A percentile compares a stretch with the other conserved stretches of the same genome.
Evolutionary conservation across 2,113 vertebrate species (phyloP).

Genomic region (Typhlomys cinereus): DNA sequence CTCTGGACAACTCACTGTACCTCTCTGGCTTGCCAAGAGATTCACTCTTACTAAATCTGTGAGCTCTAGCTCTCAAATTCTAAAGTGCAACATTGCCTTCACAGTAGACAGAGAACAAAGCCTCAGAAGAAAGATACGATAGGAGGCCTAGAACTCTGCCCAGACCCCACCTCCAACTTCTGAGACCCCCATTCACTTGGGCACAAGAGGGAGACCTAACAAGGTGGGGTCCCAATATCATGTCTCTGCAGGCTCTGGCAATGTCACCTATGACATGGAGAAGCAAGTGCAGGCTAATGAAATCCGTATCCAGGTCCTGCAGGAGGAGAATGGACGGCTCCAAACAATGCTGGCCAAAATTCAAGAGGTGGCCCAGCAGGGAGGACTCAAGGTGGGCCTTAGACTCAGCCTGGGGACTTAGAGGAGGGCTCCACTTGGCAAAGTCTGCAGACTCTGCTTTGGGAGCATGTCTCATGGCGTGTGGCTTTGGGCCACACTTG

Average conservation of each 20-base stretch:
- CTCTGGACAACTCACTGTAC: neutral
- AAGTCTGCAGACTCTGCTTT: neutral
- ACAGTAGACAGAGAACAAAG: neutral
- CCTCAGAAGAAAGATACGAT: neutral
- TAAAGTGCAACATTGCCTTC: neutral
- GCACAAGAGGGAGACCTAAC: neutral
- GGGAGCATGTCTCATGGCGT: neutral
- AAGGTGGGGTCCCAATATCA: rapidly evolving
- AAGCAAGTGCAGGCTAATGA: constrained; percentile 91
- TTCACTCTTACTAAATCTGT: neutral
- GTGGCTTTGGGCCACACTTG: neutral
- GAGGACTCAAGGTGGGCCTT: constrained; percentile 81
- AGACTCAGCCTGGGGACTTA: neutral
- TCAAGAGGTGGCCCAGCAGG: constrained; percentile 80
- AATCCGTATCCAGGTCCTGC: constrained; percentile 89
- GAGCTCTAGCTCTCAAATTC: neutral
- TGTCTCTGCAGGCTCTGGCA: constrained; percentile 87
- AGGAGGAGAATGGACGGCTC: constrained; percentile 90
- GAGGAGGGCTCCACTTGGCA: neutral
- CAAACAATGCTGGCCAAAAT: constrained; percentile 86
- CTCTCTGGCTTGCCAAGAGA: neutral
- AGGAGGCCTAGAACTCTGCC: neutral
- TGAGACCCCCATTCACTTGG: neutral
- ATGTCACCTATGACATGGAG: constrained; percentile 91
- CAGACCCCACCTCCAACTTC: neutral